phyloP scores from a whole-genome alignment of 2,113 vertebrate species.

The Mugil cephalus region DNA sequence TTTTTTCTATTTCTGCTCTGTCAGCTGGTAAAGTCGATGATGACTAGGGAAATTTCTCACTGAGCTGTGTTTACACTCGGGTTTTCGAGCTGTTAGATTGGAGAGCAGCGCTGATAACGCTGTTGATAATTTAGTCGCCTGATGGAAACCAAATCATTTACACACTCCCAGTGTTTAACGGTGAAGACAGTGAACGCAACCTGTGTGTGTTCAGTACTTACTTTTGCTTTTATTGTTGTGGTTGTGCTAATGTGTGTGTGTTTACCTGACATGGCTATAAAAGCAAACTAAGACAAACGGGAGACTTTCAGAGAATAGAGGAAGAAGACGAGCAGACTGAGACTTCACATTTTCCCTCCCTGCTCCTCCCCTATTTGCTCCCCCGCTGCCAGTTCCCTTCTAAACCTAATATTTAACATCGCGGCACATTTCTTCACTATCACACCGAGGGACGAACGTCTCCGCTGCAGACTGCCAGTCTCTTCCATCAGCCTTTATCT shows the following conservation, averaged over 20 bases:
- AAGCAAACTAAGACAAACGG: background rate
- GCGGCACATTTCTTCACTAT: background rate
- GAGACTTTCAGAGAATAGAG: background rate
- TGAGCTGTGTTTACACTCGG: slow-evolving; percentile 4
- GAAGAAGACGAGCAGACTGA: slow-evolving; percentile 23
- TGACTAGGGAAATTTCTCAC: slow-evolving; percentile 29
- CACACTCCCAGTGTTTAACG: background rate
- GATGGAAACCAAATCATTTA: background rate
- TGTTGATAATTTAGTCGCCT: background rate
- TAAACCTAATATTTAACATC: slow-evolving; percentile 13
- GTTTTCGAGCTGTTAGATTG: background rate
- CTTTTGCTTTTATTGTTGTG: background rate
- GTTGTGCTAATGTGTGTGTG: background rate
- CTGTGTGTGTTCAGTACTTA: background rate
- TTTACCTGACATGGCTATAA: background rate
- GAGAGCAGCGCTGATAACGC: background rate
- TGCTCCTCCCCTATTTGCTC: background rate
- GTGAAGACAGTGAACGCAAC: background rate
- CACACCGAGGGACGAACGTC: background rate
- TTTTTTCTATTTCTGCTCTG: slow-evolving; percentile 20
- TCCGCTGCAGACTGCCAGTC: slow-evolving; percentile 19
- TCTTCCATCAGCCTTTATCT: slow-evolving; percentile 45
- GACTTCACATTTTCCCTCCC: slow-evolving; percentile 24
- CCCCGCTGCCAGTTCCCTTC: background rate
- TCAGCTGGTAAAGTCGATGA: slow-evolving; percentile 47